Conservation (phyloP, 2,113 vertebrate genomes). For the Pituophis catenifer region DNA sequence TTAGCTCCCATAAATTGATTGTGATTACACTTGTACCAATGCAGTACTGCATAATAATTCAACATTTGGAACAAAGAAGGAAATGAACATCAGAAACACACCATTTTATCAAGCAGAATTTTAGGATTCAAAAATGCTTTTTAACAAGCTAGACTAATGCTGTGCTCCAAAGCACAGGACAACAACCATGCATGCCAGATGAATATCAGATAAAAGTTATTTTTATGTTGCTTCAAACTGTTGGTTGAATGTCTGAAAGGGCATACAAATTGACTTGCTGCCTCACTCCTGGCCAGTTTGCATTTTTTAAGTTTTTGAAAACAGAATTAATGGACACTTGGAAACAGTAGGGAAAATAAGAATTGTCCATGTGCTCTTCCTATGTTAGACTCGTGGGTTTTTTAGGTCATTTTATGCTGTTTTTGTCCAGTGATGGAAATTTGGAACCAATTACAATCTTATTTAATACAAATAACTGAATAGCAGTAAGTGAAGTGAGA, state of each 20-base stretch:
- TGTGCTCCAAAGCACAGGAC: neutral
- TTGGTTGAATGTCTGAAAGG: neutral
- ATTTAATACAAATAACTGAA: neutral
- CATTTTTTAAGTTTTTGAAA: neutral
- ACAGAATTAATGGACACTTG: neutral
- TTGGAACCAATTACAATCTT: neutral
- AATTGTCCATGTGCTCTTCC: neutral
- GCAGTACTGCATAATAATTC: conserved; percentile 12
- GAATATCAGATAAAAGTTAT: neutral
- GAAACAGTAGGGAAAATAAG: too few species aligned
- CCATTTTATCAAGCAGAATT: neutral
- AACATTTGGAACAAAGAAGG: neutral
- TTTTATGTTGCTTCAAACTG: neutral
- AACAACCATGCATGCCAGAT: neutral
- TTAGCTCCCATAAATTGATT: neutral
- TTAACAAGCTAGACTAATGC: neutral
- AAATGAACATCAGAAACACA: neutral
- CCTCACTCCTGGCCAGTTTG: neutral
- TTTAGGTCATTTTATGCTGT: neutral
- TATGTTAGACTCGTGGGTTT: neutral
- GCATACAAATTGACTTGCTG: neutral
- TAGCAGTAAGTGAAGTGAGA: neutral
- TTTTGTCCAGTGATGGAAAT: neutral
- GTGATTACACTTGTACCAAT: neutral
- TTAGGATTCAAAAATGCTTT: neutral